Evolutionary conservation across 1,140 invertebrate genomes (phyloP).

Genomic region (Frieseomelitta varia): DNA sequence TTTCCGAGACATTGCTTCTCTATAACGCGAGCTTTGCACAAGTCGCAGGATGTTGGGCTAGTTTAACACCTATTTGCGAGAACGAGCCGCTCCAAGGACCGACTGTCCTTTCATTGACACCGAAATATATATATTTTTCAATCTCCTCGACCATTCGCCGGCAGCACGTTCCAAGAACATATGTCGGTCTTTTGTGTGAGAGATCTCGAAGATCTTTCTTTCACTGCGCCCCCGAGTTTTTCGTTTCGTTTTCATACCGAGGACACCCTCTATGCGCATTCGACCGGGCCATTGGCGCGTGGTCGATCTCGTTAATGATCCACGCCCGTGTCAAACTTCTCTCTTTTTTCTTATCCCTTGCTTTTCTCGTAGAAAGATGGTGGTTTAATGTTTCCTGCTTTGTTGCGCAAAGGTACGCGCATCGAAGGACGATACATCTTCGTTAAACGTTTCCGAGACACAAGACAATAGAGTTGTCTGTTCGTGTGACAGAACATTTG

Average conservation of each 20-base stretch:
- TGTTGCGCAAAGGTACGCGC: too few relatives aligned
- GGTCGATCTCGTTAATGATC: constrained; percentile 76
- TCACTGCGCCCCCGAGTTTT: constrained; percentile 24
- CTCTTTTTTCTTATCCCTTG: background rate
- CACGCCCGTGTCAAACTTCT: constrained; percentile 47
- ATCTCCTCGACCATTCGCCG: constrained; percentile 15
- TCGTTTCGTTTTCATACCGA: constrained; percentile 8
- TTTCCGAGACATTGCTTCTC: constrained; percentile 74
- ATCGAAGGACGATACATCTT: background rate
- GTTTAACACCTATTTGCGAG: constrained; percentile 64
- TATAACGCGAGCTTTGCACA: constrained; percentile 58
- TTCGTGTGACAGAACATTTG: background rate
- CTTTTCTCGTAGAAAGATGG: background rate
- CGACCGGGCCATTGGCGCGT: constrained; percentile 66
- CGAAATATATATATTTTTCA: background rate
- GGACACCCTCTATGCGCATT: constrained; percentile 14
- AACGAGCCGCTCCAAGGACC: background rate
- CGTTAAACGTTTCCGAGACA: background rate
- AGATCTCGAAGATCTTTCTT: constrained; percentile 47
- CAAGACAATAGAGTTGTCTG: background rate
- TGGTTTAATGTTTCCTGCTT: background rate
- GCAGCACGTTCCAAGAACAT: constrained; percentile 62
- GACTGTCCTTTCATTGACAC: background rate
- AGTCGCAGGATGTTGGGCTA: constrained; percentile 64
- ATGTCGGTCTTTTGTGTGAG: constrained; percentile 64